A percentile compares a stretch with the other conserved stretches of the same genome.
Conservation (phyloP, 2,888 invertebrate genomes). For the Corbicula japonica region DNA sequence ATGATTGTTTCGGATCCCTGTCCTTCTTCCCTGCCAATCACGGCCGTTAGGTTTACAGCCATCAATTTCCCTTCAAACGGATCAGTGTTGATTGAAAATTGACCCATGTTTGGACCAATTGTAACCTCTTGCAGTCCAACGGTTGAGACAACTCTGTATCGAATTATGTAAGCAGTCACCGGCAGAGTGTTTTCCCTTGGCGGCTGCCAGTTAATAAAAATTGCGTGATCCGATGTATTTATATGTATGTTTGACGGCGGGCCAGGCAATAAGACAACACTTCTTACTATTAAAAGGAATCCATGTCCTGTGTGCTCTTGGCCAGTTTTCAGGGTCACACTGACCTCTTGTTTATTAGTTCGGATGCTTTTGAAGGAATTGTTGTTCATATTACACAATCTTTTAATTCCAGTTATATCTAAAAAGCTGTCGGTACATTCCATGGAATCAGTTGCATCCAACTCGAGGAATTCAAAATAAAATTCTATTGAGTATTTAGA, state of each 20-base stretch:
- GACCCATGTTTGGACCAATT: slow-evolving; percentile 30
- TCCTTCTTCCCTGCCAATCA: slow-evolving; percentile 39
- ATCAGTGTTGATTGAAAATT: slow-evolving; percentile 47
- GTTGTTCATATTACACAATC: slow-evolving; percentile 2
- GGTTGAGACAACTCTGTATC: slow-evolving; percentile 32
- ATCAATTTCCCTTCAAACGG: slow-evolving; percentile 42
- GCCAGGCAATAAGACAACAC: slow-evolving; percentile 36
- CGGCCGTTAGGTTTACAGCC: slow-evolving; percentile 28
- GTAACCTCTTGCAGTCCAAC: slow-evolving; percentile 8
- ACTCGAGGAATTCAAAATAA: neutral
- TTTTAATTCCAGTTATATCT: slow-evolving; percentile 18
- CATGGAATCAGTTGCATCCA: neutral
- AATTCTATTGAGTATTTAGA: slow-evolving; percentile 20
- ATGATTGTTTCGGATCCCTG: slow-evolving; percentile 17
- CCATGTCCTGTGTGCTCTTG: slow-evolving; percentile 16
- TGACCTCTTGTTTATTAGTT: neutral
- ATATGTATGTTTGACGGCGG: slow-evolving; percentile 36
- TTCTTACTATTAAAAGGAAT: slow-evolving; percentile 31
- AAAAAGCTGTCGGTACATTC: slow-evolving; percentile 11
- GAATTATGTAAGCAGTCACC: slow-evolving; percentile 44
- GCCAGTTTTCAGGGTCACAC: slow-evolving; percentile 41
- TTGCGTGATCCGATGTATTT: slow-evolving; percentile 28
- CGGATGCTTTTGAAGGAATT: neutral
- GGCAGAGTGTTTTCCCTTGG: slow-evolving; percentile 48
- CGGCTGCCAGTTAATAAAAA: slow-evolving; percentile 44